Base-by-base conservation (phyloP, 2,797 vertebrate genomes). In the Siniperca undulata region DNA sequence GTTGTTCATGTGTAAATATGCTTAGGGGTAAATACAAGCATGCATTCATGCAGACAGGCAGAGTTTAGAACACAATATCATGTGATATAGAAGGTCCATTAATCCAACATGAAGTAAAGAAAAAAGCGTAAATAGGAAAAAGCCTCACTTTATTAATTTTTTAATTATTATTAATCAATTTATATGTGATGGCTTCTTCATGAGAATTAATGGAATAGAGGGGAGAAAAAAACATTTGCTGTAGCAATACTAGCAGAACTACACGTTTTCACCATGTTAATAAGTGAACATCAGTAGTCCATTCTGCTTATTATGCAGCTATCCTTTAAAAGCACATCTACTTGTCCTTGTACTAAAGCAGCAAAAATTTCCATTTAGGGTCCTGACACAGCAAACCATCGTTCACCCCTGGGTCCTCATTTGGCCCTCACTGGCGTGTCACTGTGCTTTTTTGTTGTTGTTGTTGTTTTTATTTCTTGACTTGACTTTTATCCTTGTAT, bases 161-260 rank as follows among this genome's bases (percentile, higher is more conserved):
- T n/a, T n/a, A n/a, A n/a, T n/a, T n/a, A n/a, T n/a, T n/a, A n/a
- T n/a, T n/a, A n/a, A n/a, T n/a, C n/a, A n/a, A n/a, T n/a, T n/a
- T n/a, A 86, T 79, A 77, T 74, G 74, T 66, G 36, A 85, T 74
- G 46, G 50, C 30, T 86, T 81, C 67, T 89, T 85, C 22, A 73
- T 58, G 34, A 82, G 55, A 82, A 88, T 67, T 24, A 84, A 88
- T 91, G 70, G 27, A 82, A 75, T 10, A 60, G 2, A 69, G 58
- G 13, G 22, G 38, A 30, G 24, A 19, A 56, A 74, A 53, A 69
- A 62, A 34, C 24, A 70, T 55, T 72, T 59, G 50, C 34, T 53
- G 38, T 19, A 62, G 24, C 61, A 69, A 30, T n/a, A 17, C 24
- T 0, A 56, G 38, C 72, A 81, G 40, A 68, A 56, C 50, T 46